A percentile compares a stretch with the other conserved stretches of the same genome.
Conservation (phyloP, 35 echinoderm and acorn worm genomes). For the Apostichopus parvimensis region DNA sequence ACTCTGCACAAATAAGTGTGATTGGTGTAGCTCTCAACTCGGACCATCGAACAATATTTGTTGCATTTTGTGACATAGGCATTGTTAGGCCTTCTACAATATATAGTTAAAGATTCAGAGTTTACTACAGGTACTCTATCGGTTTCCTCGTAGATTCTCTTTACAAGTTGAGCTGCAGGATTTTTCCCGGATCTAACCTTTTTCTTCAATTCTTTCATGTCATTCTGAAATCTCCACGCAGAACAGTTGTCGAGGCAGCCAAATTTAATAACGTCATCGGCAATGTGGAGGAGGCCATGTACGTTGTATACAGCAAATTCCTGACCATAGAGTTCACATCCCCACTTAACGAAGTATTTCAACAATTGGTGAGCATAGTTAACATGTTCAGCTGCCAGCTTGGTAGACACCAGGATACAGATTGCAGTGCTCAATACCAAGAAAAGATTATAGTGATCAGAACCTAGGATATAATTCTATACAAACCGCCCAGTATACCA, state of each 20-base stretch:
- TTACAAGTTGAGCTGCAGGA: constrained; percentile 59
- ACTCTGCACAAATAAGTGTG: constrained; percentile 18
- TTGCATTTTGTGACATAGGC: neutral
- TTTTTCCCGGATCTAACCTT: constrained; percentile 59
- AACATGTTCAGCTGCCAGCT: neutral
- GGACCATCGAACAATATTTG: neutral
- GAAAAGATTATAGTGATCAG: constrained; percentile 53
- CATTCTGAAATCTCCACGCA: constrained; percentile 75
- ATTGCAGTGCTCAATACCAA: constrained; percentile 65
- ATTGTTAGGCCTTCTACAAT: neutral
- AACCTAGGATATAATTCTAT: constrained; percentile 7
- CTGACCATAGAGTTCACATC: constrained; percentile 58
- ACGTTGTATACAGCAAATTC: constrained; percentile 80
- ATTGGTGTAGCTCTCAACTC: neutral
- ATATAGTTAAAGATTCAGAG: neutral
- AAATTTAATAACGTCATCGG: constrained; percentile 58
- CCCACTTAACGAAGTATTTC: constrained; percentile 61
- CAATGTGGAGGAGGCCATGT: constrained; percentile 71
- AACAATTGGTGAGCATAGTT: constrained; percentile 56
- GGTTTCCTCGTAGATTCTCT: constrained; percentile 6
- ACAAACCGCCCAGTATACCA: constrained; percentile 60
- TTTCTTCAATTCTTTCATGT: constrained; percentile 67
- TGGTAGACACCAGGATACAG: constrained; percentile 56
- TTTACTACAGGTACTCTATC: neutral
- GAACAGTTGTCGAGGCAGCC: constrained; percentile 45